Evolutionary conservation across 2,888 invertebrate genomes (phyloP).

Genomic region (Lobophora halterata): DNA sequence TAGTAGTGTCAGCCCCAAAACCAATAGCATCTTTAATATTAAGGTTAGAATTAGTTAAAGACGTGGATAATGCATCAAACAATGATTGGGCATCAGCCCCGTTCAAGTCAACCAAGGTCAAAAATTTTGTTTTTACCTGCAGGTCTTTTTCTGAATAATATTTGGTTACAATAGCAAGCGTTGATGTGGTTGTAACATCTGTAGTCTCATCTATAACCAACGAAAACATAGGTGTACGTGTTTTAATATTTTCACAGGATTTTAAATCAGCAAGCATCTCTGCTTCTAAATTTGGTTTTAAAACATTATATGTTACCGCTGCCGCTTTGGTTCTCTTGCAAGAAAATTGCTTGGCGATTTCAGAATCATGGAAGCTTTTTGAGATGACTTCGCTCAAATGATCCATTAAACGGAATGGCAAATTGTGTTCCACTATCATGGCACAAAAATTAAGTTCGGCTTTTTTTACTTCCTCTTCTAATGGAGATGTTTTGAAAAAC

Average conservation of each 20-base stretch:
- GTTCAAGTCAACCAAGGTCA: too few relatives aligned
- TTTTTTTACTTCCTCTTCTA: conserved; percentile 3
- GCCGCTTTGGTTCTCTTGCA: conserved; percentile 23
- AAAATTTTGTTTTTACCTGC: too few relatives aligned
- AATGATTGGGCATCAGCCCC: too few relatives aligned
- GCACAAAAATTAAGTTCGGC: conserved; percentile 10
- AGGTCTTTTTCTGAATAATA: too few relatives aligned
- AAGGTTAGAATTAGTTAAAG: conserved; percentile 4
- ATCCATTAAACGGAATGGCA: conserved; percentile 15
- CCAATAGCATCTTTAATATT: conserved; percentile 6
- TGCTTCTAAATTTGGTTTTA: conserved; percentile 16
- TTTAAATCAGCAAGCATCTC: conserved; percentile 20
- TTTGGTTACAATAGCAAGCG: conserved; percentile 16
- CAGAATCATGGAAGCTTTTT: conserved; percentile 12
- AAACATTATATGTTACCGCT: conserved; percentile 22
- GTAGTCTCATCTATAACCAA: conserved; percentile 21
- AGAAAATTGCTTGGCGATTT: too few relatives aligned
- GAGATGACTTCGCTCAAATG: conserved; percentile 14
- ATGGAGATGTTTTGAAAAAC: too few relatives aligned
- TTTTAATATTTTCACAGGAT: conserved; percentile 17
- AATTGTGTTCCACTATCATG: conserved; percentile 12
- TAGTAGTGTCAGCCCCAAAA: too few relatives aligned
- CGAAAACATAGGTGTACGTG: conserved; percentile 12
- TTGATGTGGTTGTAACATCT: conserved; percentile 14
- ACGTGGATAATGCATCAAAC: conserved; percentile 5